A percentile compares a stretch with the other conserved stretches of the same genome.
Evolutionary conservation across 2,888 invertebrate genomes (phyloP).

Genomic region (Anticlea derivata): DNA sequence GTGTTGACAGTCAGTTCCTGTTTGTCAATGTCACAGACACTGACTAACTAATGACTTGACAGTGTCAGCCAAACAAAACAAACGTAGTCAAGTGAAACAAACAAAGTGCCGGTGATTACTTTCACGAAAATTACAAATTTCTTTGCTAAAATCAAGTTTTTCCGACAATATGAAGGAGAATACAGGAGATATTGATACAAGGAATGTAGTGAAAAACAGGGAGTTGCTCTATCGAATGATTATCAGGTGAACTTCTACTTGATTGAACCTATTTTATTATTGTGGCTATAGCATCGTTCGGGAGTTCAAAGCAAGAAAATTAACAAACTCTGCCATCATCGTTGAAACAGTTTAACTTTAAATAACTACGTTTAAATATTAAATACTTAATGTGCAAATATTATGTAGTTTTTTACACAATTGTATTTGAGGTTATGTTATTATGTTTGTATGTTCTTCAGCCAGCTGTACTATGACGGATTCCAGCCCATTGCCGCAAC

Average conservation of each 20-base stretch:
- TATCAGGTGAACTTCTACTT: conserved; percentile 93
- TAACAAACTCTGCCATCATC: neutral
- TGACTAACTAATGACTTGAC: too few relatives aligned
- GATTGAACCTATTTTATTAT: too few relatives aligned
- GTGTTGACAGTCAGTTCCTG: too few relatives aligned
- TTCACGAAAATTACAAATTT: too few relatives aligned
- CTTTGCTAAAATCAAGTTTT: conserved; percentile 1
- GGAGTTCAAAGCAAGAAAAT: too few relatives aligned
- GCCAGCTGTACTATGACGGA: conserved; percentile 99
- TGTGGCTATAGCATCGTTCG: too few relatives aligned
- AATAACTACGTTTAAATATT: too few relatives aligned
- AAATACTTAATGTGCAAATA: too few relatives aligned
- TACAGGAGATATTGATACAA: conserved; percentile 83
- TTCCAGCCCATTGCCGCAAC: conserved; percentile 95
- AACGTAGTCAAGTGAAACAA: too few relatives aligned
- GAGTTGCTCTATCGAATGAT: conserved; percentile 95
- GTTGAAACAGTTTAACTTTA: neutral
- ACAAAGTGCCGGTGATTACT: neutral
- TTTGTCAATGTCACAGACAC: too few relatives aligned
- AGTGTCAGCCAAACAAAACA: conserved; percentile 16
- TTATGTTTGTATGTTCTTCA: conserved; percentile 58
- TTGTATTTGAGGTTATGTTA: conserved; percentile 32
- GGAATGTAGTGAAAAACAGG: conserved; percentile 93
- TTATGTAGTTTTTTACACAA: too few relatives aligned
- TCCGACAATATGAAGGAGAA: conserved; percentile 66